Percentiles rank a stretch among this genome's conserved stretches.
phyloP scores from a whole-genome alignment of 2,113 vertebrate genomes.

The Meles meles region DNA sequence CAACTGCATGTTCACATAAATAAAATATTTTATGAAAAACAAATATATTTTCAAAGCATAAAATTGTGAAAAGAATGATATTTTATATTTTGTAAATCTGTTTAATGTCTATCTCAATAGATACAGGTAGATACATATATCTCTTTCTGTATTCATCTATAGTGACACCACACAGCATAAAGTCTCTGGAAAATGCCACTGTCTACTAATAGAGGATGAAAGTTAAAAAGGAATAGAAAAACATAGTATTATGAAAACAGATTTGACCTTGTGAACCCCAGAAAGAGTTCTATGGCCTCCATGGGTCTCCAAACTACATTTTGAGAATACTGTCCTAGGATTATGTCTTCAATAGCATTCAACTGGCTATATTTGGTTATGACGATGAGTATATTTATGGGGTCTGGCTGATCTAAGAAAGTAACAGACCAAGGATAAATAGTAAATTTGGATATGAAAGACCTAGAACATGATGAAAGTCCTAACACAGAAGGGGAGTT shows the following conservation, averaged over 20 bases:
- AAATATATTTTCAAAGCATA: conserved; percentile 26
- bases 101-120: neutral
- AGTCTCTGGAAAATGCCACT: neutral
- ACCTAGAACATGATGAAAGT: neutral
- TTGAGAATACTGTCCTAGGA: neutral
- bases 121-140: neutral
- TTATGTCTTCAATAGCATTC: neutral
- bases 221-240: neutral
- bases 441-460: neutral
- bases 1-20: conserved; percentile 37
- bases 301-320: neutral
- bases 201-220: neutral
- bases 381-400: neutral
- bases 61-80: neutral
- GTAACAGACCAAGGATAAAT: neutral
- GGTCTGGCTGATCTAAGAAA: neutral
- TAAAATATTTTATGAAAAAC: conserved; percentile 39
- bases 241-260: neutral
- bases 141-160: neutral
- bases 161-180: neutral
- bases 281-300: neutral
- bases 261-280: neutral
- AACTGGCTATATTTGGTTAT: neutral
- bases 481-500: neutral
- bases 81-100: neutral